A percentile compares a stretch with the other conserved stretches of the same genome.
phyloP scores from a whole-genome alignment of 2,797 vertebrate genomes.

The Poliocrania exsul region DNA sequence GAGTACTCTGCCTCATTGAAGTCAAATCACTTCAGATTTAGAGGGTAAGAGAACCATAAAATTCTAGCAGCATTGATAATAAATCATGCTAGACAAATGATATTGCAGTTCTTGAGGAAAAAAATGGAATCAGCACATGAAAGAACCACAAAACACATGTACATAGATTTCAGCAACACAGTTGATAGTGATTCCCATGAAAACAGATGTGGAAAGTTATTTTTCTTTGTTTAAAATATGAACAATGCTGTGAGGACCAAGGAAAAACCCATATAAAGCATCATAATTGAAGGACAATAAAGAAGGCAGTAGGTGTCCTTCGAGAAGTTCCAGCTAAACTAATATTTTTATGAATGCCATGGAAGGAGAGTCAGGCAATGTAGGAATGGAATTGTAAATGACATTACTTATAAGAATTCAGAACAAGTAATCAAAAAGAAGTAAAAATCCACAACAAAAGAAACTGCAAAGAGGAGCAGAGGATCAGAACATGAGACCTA shows the following conservation, averaged over 20 bases:
- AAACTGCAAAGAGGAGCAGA: background rate
- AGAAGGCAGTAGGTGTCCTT: background rate
- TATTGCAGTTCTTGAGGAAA: background rate
- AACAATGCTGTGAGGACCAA: background rate
- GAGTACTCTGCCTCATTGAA: conserved; percentile 36
- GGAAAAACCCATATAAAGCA: background rate
- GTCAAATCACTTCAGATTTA: conserved; percentile 46
- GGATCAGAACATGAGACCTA: background rate
- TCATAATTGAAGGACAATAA: background rate
- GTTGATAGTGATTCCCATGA: background rate
- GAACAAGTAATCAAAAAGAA: background rate
- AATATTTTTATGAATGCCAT: background rate
- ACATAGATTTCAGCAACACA: background rate
- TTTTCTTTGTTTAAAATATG: background rate
- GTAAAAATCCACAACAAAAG: background rate
- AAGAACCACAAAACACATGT: background rate
- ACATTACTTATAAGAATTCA: background rate
- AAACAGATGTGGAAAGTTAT: background rate
- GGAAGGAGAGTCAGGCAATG: background rate
- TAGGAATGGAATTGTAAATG: background rate
- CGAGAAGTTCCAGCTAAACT: background rate
- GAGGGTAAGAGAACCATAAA: background rate
- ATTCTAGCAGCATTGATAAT: background rate
- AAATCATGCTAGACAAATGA: background rate
- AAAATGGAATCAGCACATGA: background rate